Conservation (phyloP, 2,797 vertebrate genomes). For the Gallirallus australis region DNA sequence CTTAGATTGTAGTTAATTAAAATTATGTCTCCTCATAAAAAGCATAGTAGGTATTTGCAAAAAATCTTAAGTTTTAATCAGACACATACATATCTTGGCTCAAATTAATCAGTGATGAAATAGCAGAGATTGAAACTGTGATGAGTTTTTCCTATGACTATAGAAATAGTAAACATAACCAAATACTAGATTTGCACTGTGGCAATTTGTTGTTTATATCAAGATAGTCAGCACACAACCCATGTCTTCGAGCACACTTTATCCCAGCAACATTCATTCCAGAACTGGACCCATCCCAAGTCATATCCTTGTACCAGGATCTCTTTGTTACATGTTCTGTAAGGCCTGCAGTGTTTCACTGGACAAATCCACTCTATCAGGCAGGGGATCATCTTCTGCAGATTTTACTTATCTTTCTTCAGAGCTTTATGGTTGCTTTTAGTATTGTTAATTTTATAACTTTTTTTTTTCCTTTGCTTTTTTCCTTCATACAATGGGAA, state of each 20-base stretch:
- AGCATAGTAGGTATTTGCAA: background rate
- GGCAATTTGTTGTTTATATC: background rate
- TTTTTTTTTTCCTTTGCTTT: no score
- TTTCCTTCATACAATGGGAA: background rate
- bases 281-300: background rate
- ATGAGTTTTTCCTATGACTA: background rate
- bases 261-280: background rate
- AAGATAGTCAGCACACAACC: background rate
- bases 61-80: constrained; percentile 1
- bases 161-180: background rate
- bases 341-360: background rate
- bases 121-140: background rate
- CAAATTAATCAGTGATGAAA: background rate
- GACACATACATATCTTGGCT: background rate
- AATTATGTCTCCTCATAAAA: background rate
- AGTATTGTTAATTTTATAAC: background rate
- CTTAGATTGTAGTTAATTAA: background rate
- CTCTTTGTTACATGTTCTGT: background rate
- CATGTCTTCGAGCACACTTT: background rate
- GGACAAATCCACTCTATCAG: background rate
- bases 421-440: background rate
- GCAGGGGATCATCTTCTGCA: background rate
- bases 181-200: background rate
- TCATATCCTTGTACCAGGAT: background rate
- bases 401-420: background rate